Evolutionary conservation across 1,140 invertebrate genomes (phyloP).

Genomic region (Nephila pilipes): DNA sequence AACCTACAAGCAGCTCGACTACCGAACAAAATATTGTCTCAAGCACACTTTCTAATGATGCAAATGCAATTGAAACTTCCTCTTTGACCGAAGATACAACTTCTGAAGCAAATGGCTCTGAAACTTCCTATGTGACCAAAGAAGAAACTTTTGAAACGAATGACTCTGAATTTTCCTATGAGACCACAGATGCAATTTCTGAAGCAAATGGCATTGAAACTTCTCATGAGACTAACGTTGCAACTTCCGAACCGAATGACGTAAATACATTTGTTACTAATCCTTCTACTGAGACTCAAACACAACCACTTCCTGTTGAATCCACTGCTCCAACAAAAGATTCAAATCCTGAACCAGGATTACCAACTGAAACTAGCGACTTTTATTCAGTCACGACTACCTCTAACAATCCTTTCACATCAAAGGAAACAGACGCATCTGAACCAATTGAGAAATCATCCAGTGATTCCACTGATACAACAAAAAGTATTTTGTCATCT

Average conservation of each 20-base stretch:
- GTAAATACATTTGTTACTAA: no score
- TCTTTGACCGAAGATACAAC: no score
- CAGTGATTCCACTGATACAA: neutral
- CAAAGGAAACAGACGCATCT: neutral
- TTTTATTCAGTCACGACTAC: neutral
- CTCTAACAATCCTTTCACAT: neutral
- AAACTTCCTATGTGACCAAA: no score
- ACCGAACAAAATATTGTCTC: neutral
- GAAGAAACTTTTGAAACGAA: no score
- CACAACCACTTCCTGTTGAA: neutral
- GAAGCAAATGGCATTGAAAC: no score
- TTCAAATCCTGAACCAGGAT: neutral
- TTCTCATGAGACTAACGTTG: no score
- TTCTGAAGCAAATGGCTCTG: no score
- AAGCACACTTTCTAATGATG: neutral
- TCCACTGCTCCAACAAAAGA: neutral
- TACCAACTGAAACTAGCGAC: neutral
- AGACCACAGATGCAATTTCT: no score
- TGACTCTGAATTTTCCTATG: no score
- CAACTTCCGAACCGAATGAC: no score
- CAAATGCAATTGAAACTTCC: neutral
- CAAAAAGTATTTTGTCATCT: neutral
- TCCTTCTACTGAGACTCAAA: no score
- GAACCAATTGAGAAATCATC: neutral
- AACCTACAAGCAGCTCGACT: neutral